Evolutionary conservation across 2,113 vertebrate species (phyloP), one percentile per base, ranked within the genome.

Genomic region (Vireo altiloquus): DNA sequence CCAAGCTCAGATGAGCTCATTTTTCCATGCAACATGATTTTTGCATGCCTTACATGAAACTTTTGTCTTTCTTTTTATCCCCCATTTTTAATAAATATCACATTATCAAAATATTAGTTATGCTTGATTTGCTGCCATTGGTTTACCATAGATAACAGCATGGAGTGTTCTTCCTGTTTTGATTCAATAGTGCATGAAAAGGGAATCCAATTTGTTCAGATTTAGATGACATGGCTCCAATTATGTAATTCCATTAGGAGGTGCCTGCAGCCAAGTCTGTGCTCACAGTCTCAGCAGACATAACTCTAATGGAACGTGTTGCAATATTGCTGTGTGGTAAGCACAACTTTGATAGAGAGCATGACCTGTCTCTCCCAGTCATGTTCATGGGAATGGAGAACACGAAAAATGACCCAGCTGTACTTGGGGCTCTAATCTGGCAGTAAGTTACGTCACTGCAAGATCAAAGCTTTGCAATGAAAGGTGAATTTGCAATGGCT

Each of bases 201-300:
- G 94, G 74, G 93, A 97, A 98, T 97, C 96, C 90, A 96, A 92
- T 97, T 94, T 97, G 95, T 97, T 96, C 94, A 94, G 83, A 93
- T 96, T 95, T 95, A 97, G 96, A 96, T 97, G 97, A 96, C 95
- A 97, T 97, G 90, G 82, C 96, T 97, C 93, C 95, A 96, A 94
- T 96, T 98, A 97, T 97, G 90, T 94, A 96, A 97, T 97, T 97
- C 94, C 82, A 92, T 96, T 96, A 97, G 31, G 69, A 97, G 94
- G 81, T 95, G 97, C 93, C 87, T 94, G 85, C 91, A 97, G 92
- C 91, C 88, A 83, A 92, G 90, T 94, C 95, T 96, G 91, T 83
- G 93, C 92, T 91, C 66, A 21, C 69, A 49, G 94, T 93, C 94
- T 96, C 94, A n/a, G 89, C 74, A 94, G 90, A 87, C 92, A 88